Conservation (phyloP, 2,888 invertebrate species). For the Caenorhabditis angaria region DNA sequence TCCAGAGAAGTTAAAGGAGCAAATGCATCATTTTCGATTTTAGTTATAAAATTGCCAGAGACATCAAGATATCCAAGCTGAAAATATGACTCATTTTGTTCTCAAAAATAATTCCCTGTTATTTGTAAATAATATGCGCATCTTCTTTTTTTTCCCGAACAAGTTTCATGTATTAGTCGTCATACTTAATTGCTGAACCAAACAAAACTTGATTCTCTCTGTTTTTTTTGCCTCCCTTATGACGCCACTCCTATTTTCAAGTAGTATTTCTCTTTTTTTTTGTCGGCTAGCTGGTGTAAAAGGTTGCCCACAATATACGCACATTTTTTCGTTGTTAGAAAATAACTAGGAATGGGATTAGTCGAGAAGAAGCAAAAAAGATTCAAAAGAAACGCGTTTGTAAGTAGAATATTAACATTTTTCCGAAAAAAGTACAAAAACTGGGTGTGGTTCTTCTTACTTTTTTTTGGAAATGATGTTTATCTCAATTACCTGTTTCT, state of each 20-base stretch:
- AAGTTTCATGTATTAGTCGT: slow-evolving; percentile 3
- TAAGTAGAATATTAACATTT: not conserved
- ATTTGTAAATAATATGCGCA: not conserved
- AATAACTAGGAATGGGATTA: slow-evolving; percentile 18
- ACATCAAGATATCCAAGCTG: slow-evolving; percentile 83
- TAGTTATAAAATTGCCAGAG: slow-evolving; percentile 86
- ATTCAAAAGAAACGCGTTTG: slow-evolving; percentile 10
- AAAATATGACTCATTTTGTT: slow-evolving; percentile 39
- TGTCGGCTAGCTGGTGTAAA: not conserved
- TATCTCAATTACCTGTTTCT: slow-evolving; percentile 45
- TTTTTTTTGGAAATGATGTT: not conserved
- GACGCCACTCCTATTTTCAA: not conserved
- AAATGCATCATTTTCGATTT: slow-evolving; percentile 86
- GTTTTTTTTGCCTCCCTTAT: not conserved
- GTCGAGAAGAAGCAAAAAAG: slow-evolving; percentile 6
- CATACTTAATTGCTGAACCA: not conserved
- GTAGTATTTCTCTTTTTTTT: not conserved
- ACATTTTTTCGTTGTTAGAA: not conserved
- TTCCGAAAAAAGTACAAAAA: not conserved
- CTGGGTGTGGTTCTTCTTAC: not conserved
- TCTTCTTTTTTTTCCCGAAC: not conserved
- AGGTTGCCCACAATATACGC: not conserved
- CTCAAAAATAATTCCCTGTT: not conserved
- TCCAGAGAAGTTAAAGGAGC: slow-evolving; percentile 81
- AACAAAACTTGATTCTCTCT: not conserved